phyloP scores from a whole-genome alignment of 1,140 invertebrate genomes.

The Orussus abietinus region DNA sequence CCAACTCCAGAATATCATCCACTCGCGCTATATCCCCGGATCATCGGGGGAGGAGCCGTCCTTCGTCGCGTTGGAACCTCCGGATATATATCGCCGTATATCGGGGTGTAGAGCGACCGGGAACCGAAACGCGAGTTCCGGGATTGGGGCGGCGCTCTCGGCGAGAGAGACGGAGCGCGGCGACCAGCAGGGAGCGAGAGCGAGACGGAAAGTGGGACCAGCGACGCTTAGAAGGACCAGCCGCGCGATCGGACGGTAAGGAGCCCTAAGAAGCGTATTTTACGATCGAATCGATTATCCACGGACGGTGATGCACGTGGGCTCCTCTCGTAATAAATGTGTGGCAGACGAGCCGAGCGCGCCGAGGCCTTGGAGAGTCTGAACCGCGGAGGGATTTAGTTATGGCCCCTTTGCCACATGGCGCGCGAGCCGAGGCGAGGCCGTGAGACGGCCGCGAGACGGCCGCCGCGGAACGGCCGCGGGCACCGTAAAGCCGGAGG shows the following conservation, averaged over 20 bases:
- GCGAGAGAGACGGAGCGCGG: conserved; percentile 13
- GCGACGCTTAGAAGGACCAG: conserved; percentile 19
- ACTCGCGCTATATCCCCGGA: too few relatives aligned
- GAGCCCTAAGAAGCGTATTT: conserved; percentile 42
- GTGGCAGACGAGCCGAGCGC: conserved; percentile 29
- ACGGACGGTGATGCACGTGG: conserved; percentile 35
- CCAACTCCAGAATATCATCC: too few relatives aligned
- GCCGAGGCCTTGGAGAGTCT: conserved; percentile 41
- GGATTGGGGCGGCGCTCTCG: conserved; percentile 15
- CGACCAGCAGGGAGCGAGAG: conserved; percentile 22
- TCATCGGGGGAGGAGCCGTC: too few relatives aligned
- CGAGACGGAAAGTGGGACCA: conserved; percentile 2
- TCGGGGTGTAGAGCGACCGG: too few relatives aligned
- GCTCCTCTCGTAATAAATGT: conserved; percentile 37
- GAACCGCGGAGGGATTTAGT: conserved; percentile 26
- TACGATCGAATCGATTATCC: conserved; percentile 48
- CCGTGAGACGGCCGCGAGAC: too few relatives aligned
- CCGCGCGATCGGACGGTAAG: conserved; percentile 15
- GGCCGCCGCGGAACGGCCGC: too few relatives aligned
- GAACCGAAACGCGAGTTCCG: too few relatives aligned
- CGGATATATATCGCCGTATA: too few relatives aligned
- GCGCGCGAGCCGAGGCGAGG: neutral
- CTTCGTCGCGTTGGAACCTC: too few relatives aligned
- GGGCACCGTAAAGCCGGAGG: too few relatives aligned
- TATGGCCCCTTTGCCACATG: conserved; percentile 16